These are phyloP conservation scores for Hymenopus coronatus DNA, from an alignment of 2,888 invertebrate species.

Conservation along the genomic window DNA sequence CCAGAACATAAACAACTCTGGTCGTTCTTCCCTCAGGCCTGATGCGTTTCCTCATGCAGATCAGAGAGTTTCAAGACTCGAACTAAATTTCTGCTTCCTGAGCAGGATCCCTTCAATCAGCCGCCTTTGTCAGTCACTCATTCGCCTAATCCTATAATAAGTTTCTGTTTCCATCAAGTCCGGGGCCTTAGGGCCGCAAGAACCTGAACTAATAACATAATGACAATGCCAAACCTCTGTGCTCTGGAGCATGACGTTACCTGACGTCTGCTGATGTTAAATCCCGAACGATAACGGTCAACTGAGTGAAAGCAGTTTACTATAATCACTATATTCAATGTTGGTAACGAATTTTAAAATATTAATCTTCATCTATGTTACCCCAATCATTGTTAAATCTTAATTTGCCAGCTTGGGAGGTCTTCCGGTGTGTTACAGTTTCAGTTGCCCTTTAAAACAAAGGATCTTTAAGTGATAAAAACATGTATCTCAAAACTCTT, in stretches of 20 bases:
- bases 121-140: neutral
- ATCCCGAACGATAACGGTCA: neutral
- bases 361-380: too few relatives aligned
- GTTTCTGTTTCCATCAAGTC: neutral
- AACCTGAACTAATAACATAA: neutral
- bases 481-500: too few relatives aligned
- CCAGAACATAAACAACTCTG: neutral
- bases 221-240: neutral
- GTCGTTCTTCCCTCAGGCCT: neutral
- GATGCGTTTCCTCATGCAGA: neutral
- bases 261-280: neutral
- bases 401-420: too few relatives aligned
- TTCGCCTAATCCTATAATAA: neutral
- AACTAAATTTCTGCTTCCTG: neutral
- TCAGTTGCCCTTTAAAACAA: too few relatives aligned
- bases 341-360: neutral
- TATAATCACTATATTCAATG: neutral
- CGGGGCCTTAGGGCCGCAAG: neutral
- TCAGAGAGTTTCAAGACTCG: neutral
- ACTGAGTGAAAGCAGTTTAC: neutral
- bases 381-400: too few relatives aligned
- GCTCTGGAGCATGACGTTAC: neutral
- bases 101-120: neutral
- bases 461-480: too few relatives aligned
- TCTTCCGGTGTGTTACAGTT: too few relatives aligned